Evolutionary conservation across 2,888 invertebrate genomes (phyloP), one percentile per base, ranked within the genome.

Genomic region (Pristionchus entomophagus): DNA sequence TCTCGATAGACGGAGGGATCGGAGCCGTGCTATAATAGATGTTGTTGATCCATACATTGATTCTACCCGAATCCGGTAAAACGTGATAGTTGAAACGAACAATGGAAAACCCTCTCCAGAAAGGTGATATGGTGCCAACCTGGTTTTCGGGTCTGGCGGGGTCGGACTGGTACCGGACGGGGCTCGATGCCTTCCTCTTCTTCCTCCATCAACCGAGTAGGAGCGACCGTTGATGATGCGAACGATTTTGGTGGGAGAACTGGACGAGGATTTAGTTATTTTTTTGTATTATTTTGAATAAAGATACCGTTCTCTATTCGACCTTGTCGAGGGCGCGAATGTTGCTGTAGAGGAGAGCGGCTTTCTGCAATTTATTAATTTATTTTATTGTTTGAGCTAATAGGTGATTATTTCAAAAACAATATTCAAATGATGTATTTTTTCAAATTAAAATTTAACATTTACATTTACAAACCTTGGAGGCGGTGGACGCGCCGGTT

Each of bases 221-320:
- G 82, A 38, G 10, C 82, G 82, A 41, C 41, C 38, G 59, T 82
- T 82, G 82, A 82, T 59, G 56, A 82, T 82, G 6, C 82, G 82
- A 8, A 82, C 82, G 59, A 82, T 82, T 22, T 82, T 82, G 38
- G 56, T 35, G 22, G 82, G 82, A 19, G 82, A 82, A 14, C 82
- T 82, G 56, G 32, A 73, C 5, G 1, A 22, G 38, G 2, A 17
- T 22, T 38, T 6, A 59, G 2, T 10, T 35, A 65, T 10, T 35
- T 35, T n/a, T n/a, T 38, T 22, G 3, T 3, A 45, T 35, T 35
- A 6, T 38, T 2, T 17, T 17, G 35, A 65, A 35, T 65, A n/a
- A 22, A 1, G 45, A 49, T 5, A 80, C 78, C 78, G 49, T 51
- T 80, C 78, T 51, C 78, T 22, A 32, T 35, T 26, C 8, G 78